phyloP scores from a whole-genome alignment of 1,140 invertebrate genomes.

The Paralvinella palmiformis region DNA sequence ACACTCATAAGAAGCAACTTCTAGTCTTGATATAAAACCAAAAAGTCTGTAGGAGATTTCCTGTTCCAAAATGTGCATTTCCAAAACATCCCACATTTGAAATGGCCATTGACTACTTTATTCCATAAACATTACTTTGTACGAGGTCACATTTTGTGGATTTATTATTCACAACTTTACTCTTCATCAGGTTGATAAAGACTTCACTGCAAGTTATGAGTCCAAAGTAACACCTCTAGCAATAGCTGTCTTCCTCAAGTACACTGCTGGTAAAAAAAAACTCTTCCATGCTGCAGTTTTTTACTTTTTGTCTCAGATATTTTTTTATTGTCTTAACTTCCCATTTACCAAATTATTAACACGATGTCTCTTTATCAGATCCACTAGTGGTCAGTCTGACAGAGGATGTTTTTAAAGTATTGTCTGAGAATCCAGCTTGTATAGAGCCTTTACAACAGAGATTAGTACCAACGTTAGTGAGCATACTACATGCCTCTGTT shows the following conservation, averaged over 20 bases:
- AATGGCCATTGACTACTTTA: no score
- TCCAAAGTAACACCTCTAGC: constrained; percentile 64
- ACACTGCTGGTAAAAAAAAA: constrained; percentile 49
- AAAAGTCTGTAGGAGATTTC: no score
- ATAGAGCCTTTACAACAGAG: constrained; percentile 60
- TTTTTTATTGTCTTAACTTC: neutral
- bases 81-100: no score
- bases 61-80: no score
- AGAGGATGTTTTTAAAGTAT: constrained; percentile 63
- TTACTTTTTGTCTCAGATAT: neutral
- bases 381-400: constrained; percentile 60
- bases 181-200: constrained; percentile 58
- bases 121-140: no score
- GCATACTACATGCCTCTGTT: constrained; percentile 55
- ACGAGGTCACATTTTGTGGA: no score
- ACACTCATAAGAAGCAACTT: no score
- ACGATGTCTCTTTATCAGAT: constrained; percentile 50
- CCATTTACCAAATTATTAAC: neutral
- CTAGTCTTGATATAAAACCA: no score
- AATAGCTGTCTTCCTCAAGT: constrained; percentile 69
- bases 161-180: no score
- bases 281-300: neutral
- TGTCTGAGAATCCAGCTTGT: constrained; percentile 62
- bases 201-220: constrained; percentile 63
- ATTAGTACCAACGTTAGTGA: constrained; percentile 66